Percentiles rank a stretch among this genome's conserved stretches.
Evolutionary conservation across 2,113 vertebrate genomes (phyloP).

Genomic region (Puntigrus tetrazona): DNA sequence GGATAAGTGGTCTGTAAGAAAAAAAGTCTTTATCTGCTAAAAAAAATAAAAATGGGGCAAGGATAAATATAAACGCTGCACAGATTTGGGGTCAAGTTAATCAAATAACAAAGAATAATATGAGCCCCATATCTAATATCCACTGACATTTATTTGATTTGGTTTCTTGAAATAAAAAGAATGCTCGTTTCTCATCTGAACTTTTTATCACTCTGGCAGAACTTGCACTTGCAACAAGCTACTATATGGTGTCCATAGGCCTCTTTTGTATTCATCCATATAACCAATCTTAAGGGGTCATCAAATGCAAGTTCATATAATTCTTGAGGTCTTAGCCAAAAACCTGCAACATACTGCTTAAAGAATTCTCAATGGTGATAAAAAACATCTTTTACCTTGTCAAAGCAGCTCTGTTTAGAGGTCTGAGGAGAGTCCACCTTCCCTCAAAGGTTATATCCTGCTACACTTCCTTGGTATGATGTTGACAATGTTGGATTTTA

Average conservation of each 20-base stretch:
- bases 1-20: conserved; percentile 13
- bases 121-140: not conserved
- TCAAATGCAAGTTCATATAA: too few relatives aligned
- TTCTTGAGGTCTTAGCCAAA: too few relatives aligned
- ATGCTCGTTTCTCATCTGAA: not conserved
- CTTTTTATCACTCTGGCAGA: not conserved
- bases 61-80: not conserved
- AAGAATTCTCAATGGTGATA: too few relatives aligned
- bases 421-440: too few relatives aligned
- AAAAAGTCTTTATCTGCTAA: not conserved
- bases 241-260: not conserved
- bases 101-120: not conserved
- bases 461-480: too few relatives aligned
- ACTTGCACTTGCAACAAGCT: not conserved
- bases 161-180: not conserved
- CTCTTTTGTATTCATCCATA: not conserved
- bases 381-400: too few relatives aligned
- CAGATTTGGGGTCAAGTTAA: not conserved
- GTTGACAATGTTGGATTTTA: too few relatives aligned
- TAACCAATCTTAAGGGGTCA: not conserved
- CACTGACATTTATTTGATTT: conserved; percentile 4
- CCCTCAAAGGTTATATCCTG: too few relatives aligned
- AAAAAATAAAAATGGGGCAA: not conserved
- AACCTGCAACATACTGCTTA: too few relatives aligned
- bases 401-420: too few relatives aligned